phyloP scores from a whole-genome alignment of 1,140 invertebrate genomes.

The Thaumetopoea pityocampa region DNA sequence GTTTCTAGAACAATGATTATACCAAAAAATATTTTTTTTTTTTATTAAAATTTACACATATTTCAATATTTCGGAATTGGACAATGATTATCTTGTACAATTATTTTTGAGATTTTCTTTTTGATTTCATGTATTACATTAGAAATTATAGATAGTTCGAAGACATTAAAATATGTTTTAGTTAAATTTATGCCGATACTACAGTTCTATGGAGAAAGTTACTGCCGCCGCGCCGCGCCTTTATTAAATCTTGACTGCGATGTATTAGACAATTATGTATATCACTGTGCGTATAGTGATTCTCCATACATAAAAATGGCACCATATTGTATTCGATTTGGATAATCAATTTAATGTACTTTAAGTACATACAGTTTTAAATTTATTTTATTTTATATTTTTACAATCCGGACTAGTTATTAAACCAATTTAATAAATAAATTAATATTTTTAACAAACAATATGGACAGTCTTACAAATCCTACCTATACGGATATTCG shows the following conservation, averaged over 20 bases:
- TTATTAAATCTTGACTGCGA: slow-evolving; percentile 6
- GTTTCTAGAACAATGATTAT: no score
- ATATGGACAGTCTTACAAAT: slow-evolving; percentile 53
- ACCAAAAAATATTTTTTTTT: no score
- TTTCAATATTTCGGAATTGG: no score
- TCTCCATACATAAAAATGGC: slow-evolving; percentile 30
- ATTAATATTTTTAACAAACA: slow-evolving; percentile 51
- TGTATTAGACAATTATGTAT: slow-evolving; percentile 11
- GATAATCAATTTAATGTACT: slow-evolving; percentile 10
- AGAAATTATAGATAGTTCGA: no score
- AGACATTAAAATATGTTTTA: no score
- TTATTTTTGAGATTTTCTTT: no score
- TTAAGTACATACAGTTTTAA: slow-evolving; percentile 1
- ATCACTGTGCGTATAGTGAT: slow-evolving; percentile 13
- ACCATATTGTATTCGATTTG: slow-evolving; percentile 26
- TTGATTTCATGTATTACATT: no score
- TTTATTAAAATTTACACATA: no score
- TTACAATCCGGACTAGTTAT: slow-evolving; percentile 52
- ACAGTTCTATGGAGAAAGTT: no score
- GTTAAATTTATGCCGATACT: no score
- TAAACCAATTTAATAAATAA: slow-evolving; percentile 59
- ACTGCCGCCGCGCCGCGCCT: no score
- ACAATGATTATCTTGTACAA: no score
- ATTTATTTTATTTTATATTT: slow-evolving; percentile 18
- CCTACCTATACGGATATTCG: slow-evolving; percentile 25